phyloP scores from a whole-genome alignment of 1,140 invertebrate species.

The Caenorhabditis brenneri region DNA sequence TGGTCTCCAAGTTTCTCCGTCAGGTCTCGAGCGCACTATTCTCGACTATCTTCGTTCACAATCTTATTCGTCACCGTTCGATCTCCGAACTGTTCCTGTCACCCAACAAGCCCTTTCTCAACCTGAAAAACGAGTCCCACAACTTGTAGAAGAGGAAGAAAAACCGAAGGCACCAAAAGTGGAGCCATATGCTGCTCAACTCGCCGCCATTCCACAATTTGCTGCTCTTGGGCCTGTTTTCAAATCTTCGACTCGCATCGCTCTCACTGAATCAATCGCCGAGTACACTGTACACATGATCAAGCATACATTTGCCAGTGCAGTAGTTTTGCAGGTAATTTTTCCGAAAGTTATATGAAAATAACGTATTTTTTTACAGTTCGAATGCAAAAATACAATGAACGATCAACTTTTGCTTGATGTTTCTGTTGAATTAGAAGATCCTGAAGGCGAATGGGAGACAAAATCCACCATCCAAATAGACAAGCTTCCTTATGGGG shows the following conservation, averaged over 20 bases:
- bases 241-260: slow-evolving; percentile 81
- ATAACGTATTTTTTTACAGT: slow-evolving; percentile 73
- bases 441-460: slow-evolving; percentile 77
- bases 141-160: slow-evolving; percentile 27
- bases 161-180: slow-evolving; percentile 35
- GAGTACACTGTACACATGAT: slow-evolving; percentile 94
- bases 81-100: slow-evolving; percentile 85
- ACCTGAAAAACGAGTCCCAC: slow-evolving; percentile 16
- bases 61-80: slow-evolving; percentile 79
- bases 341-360: not conserved
- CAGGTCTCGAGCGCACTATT: slow-evolving; percentile 73
- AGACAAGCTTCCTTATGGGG: slow-evolving; percentile 82
- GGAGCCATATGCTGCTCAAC: slow-evolving; percentile 73
- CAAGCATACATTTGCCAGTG: slow-evolving; percentile 86
- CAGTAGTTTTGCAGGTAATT: slow-evolving; percentile 81
- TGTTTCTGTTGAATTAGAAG: slow-evolving; percentile 85
- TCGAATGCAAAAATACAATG: slow-evolving; percentile 93
- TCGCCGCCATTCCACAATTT: slow-evolving; percentile 80
- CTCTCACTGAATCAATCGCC: slow-evolving; percentile 96
- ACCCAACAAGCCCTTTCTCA: slow-evolving; percentile 75
- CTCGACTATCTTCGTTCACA: slow-evolving; percentile 82
- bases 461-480: slow-evolving; percentile 80
- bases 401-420: slow-evolving; percentile 92
- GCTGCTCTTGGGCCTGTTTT: slow-evolving; percentile 81
- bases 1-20: slow-evolving; percentile 66